Conservation (phyloP, 1,140 invertebrate species). For the Calosoma granatense region DNA sequence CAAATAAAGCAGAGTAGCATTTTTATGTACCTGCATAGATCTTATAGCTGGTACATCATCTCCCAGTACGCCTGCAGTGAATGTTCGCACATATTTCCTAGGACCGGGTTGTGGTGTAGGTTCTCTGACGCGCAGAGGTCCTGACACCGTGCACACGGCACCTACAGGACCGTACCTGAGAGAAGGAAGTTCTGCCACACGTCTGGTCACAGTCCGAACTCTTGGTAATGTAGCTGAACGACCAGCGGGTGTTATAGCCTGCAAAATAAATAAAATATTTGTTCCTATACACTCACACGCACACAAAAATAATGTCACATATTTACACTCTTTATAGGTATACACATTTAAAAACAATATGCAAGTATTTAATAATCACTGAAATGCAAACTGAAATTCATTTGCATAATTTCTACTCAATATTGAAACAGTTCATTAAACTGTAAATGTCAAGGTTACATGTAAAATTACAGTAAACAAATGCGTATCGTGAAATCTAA, state of each 20-base stretch:
- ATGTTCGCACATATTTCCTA: not conserved
- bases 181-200: slow-evolving; percentile 26
- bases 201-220: slow-evolving; percentile 14
- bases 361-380: too few species aligned
- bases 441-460: too few species aligned
- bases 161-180: slow-evolving; percentile 25
- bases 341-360: not conserved
- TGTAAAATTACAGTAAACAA: too few species aligned
- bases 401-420: too few species aligned
- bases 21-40: not conserved
- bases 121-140: slow-evolving; percentile 19
- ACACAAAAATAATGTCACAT: not conserved
- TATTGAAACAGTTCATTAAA: too few species aligned
- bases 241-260: not conserved
- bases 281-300: too few species aligned
- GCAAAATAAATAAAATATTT: not conserved
- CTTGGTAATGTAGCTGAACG: not conserved
- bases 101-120: not conserved
- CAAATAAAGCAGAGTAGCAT: too few species aligned
- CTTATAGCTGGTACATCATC: not conserved
- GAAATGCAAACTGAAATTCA: too few species aligned
- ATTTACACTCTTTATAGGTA: not conserved
- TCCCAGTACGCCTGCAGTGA: not conserved
- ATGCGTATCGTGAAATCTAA: too few species aligned
- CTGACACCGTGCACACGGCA: slow-evolving; percentile 19